Evolutionary conservation across 2,888 invertebrate genomes (phyloP).

Genomic region (Campoplex capitator): DNA sequence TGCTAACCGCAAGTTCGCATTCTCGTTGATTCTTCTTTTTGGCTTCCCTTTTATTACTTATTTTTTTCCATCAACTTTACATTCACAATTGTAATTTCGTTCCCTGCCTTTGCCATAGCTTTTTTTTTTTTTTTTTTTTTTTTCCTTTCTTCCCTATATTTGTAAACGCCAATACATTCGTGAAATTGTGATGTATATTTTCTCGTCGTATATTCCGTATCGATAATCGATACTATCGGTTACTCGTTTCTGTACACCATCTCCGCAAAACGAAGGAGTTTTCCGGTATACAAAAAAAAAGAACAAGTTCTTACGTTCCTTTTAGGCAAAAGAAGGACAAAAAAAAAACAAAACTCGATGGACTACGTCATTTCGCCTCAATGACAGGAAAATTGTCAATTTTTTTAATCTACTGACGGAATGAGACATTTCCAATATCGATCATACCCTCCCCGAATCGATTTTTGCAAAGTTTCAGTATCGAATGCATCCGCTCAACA

Average conservation of each 20-base stretch:
- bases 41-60: background rate
- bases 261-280: slow-evolving; percentile 16
- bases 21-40: background rate
- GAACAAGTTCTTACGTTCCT: background rate
- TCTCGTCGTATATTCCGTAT: slow-evolving; percentile 14
- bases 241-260: slow-evolving; percentile 3
- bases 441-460: too few species aligned
- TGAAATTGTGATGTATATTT: slow-evolving; percentile 5
- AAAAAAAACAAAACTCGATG: background rate
- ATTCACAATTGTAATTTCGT: slow-evolving; percentile 32
- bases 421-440: background rate
- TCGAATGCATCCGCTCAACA: background rate
- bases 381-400: background rate
- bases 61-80: slow-evolving; percentile 21
- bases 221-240: slow-evolving; percentile 43
- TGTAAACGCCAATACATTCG: background rate
- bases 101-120: background rate
- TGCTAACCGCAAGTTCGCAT: slow-evolving; percentile 29
- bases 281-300: background rate
- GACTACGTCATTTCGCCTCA: background rate
- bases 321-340: background rate
- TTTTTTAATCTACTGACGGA: background rate
- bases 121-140: background rate
- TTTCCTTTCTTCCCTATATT: background rate
- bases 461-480: background rate